Evolutionary conservation across 1,140 invertebrate species (phyloP), one percentile per base, ranked within the genome.

Genomic region (Tribolium madens): DNA sequence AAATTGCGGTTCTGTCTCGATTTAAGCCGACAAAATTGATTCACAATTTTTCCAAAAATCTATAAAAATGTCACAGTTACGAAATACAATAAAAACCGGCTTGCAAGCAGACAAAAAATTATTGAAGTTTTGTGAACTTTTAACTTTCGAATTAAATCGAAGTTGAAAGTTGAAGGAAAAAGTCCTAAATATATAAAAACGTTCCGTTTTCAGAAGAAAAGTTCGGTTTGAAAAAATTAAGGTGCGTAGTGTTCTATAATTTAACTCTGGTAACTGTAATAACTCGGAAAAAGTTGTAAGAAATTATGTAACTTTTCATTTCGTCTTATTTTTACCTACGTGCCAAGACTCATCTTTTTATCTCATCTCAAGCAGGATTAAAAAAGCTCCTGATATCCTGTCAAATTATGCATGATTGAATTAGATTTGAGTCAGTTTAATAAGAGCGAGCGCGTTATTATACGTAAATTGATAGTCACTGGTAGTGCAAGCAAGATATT

Each of bases 301-400:
- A 60, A 60, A 60, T 60, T 60, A 60, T 60, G 17, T 15, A 60
- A 60, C 53, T 60, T 60, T 13, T 2, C 53, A 60, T 60, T 60
- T 57, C 9, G 26, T 57, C 21, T 64, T 64, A 64, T 31, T 64
- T 64, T 64, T 33, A 26, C 18, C 17, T 18, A 64, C 21, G 26
- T 64, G 57, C 26, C 57, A 57, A 5, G 3, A 1, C 17, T 57
- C 18, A 57, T 57, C 14, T 64, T 64, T 64, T 33, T 31, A 12
- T 64, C 6, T 14, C 2, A 3, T 26, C 21, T 26, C 21, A 5
- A 26, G 6, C 21, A 26, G 21, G 21, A 26, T 26, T 26, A 42
- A 42, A n/a, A 42, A 42, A 42, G 36, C 36, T 2, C 7, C 2
- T 42, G 36, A 42, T 42, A 42, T 9, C 7, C 36, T 42, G n/a